These are phyloP conservation scores for Colletes latitarsis DNA, from an alignment of 1,140 invertebrate species.

Conservation along the genomic window DNA sequence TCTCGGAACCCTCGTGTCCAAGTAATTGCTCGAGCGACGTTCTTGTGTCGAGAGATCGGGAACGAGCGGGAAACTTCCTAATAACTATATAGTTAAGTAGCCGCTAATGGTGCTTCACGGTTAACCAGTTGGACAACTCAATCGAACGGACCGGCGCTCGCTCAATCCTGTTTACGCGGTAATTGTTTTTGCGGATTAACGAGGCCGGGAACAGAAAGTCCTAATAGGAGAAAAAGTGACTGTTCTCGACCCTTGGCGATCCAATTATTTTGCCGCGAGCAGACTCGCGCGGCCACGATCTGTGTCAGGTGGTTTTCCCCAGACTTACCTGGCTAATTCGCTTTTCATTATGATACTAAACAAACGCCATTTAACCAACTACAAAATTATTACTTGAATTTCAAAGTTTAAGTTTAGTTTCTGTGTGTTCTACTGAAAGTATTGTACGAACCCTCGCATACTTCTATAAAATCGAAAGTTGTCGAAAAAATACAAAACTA, in stretches of 20 bases:
- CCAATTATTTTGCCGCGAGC: not conserved
- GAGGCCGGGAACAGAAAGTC: constrained; percentile 10
- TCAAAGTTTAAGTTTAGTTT: too few species aligned
- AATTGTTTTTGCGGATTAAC: constrained; percentile 48
- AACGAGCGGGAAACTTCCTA: constrained; percentile 47
- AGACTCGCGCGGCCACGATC: not conserved
- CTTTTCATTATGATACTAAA: not conserved
- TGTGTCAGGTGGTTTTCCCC: not conserved
- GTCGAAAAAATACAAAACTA: too few species aligned
- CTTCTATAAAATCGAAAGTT: too few species aligned
- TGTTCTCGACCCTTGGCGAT: constrained; percentile 4
- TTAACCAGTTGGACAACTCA: constrained; percentile 49
- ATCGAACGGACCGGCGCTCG: constrained; percentile 22
- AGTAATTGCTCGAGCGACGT: constrained; percentile 42
- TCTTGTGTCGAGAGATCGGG: constrained; percentile 34
- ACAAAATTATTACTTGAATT: too few species aligned
- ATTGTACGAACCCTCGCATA: too few species aligned
- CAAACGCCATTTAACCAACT: too few species aligned
- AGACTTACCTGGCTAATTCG: not conserved
- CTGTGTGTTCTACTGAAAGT: too few species aligned
- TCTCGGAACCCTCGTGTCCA: constrained; percentile 27
- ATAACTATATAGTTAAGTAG: constrained; percentile 42
- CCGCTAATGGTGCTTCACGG: constrained; percentile 45
- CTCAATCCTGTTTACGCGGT: constrained; percentile 43
- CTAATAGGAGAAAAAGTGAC: not conserved